Conservation (phyloP, 2,113 vertebrate species). For the Cyanoderma ruficeps region DNA sequence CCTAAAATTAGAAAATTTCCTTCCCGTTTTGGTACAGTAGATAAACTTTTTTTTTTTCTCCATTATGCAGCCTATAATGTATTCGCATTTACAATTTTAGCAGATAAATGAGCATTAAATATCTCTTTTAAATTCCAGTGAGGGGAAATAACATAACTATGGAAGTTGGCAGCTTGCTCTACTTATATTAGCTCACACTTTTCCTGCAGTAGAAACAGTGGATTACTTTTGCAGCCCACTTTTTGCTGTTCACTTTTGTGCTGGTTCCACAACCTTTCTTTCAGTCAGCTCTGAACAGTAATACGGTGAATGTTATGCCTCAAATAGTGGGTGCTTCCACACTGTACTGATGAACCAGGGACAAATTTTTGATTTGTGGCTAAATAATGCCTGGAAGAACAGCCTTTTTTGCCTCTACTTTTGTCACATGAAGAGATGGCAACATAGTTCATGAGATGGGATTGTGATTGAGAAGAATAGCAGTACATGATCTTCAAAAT, state of each 20-base stretch:
- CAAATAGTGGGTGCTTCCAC: neutral
- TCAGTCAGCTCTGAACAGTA: neutral
- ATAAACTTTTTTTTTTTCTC: neutral
- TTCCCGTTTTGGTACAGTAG: neutral
- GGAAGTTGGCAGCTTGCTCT: neutral
- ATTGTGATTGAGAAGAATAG: neutral
- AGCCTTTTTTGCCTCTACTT: neutral
- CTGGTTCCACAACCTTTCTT: neutral
- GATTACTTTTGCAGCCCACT: neutral
- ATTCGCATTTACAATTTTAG: neutral
- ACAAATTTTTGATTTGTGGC: neutral
- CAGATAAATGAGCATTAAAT: neutral
- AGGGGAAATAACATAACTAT: neutral
- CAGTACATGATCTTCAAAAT: neutral
- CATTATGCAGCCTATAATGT: neutral
- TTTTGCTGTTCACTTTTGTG: neutral
- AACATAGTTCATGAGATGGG: rapidly evolving
- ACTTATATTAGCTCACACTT: neutral
- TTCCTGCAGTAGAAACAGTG: neutral
- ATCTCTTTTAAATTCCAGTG: neutral
- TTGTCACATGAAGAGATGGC: neutral
- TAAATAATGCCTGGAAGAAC: neutral
- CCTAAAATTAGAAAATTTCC: neutral
- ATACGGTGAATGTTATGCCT: neutral
- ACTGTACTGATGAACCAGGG: neutral